A percentile compares a stretch with the other conserved stretches of the same genome.
Conservation (phyloP, 2,797 vertebrate genomes). For the Chaunax sp. region DNA sequence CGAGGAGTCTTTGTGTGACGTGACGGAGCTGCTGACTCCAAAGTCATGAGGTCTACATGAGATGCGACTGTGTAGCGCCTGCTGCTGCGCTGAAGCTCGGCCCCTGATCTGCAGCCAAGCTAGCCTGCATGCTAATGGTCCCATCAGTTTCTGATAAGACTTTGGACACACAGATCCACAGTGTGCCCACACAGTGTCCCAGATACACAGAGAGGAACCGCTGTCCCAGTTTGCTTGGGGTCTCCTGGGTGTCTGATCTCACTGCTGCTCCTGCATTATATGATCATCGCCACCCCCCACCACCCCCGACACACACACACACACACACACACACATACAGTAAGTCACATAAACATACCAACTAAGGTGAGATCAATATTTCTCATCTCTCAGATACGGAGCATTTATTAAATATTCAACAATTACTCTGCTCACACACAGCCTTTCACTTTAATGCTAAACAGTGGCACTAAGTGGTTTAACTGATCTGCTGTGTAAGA, state of each 20-base stretch:
- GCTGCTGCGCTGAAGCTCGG: constrained; percentile 12
- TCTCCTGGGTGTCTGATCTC: constrained; percentile 50
- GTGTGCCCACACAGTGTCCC: constrained; percentile 49
- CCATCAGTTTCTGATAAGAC: constrained; percentile 32
- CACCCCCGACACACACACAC: constrained; percentile 20
- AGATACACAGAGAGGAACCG: constrained; percentile 55
- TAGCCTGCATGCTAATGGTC: constrained; percentile 59
- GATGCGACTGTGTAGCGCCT: constrained; percentile 5
- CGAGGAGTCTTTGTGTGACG: constrained; percentile 31
- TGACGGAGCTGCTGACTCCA: constrained; percentile 37
- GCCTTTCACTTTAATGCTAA: no score
- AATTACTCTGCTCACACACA: neutral
- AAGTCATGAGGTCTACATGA: constrained; percentile 46
- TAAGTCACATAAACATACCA: constrained; percentile 14
- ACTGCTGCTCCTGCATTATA: constrained; percentile 52
- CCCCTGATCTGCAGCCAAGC: constrained; percentile 31
- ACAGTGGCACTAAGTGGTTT: constrained; percentile 24
- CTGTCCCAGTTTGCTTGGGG: constrained; percentile 60
- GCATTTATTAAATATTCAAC: constrained; percentile 9
- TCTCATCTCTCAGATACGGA: neutral
- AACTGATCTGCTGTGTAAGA: neutral
- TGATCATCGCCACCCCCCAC: no score
- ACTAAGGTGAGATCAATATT: constrained; percentile 15
- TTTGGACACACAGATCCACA: neutral
- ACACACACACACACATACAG: constrained; percentile 1